Evolutionary conservation across 2,888 invertebrate genomes (phyloP).

Genomic region (Orchestes rusci): DNA sequence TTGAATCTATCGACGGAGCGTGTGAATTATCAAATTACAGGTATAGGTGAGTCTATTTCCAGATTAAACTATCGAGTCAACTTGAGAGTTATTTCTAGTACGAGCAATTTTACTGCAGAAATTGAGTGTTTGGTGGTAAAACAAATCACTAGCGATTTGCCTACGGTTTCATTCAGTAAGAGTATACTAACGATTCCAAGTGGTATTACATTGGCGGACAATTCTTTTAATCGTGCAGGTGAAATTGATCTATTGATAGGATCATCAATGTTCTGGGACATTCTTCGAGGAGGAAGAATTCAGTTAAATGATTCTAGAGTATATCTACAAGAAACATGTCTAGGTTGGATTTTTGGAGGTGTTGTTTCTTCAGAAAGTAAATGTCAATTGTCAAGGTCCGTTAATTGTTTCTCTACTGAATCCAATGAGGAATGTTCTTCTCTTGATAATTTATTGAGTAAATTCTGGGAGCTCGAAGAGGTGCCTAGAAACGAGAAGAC

Average conservation of each 20-base stretch:
- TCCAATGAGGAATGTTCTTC: too few relatives aligned
- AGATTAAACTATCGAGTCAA: neutral
- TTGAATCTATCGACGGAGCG: neutral
- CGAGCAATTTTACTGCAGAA: neutral
- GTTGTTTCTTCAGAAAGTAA: conserved; percentile 1
- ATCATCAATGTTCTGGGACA: conserved; percentile 9
- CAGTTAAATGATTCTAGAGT: too few relatives aligned
- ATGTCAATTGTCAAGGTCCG: too few relatives aligned
- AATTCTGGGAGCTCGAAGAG: too few relatives aligned
- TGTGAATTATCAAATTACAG: too few relatives aligned
- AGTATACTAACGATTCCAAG: conserved; percentile 1
- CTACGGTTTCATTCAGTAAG: conserved; percentile 3
- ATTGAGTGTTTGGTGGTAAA: conserved; percentile 6
- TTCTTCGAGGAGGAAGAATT: conserved; percentile 1
- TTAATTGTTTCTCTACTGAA: too few relatives aligned
- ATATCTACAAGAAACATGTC: too few relatives aligned
- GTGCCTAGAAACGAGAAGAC: too few relatives aligned
- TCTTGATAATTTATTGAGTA: too few relatives aligned
- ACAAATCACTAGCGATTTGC: conserved; percentile 3
- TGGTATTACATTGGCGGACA: conserved; percentile 5
- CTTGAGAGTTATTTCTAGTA: too few relatives aligned
- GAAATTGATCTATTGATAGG: conserved; percentile 5
- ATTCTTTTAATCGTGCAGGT: conserved; percentile 3
- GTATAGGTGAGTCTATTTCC: too few relatives aligned
- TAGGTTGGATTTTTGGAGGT: too few relatives aligned